A percentile compares a stretch with the other conserved stretches of the same genome.
These are phyloP conservation scores for Aegithalos caudatus DNA, from an alignment of 2,113 vertebrate species.

Conservation along the genomic window DNA sequence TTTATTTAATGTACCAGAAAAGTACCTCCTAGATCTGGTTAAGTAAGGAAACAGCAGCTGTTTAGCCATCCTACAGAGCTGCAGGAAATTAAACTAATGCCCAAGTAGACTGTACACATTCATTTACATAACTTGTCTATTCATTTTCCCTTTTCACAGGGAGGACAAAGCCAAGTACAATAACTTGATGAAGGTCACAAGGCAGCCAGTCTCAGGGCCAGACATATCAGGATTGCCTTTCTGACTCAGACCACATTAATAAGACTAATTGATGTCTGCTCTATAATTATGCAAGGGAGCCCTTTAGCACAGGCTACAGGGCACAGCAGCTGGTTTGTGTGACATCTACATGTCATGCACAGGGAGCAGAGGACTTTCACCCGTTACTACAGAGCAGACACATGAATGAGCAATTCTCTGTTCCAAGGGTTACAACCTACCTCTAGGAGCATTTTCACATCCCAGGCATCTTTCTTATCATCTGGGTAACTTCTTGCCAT, in stretches of 20 bases:
- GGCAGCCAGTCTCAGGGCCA: not conserved
- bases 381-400: not conserved
- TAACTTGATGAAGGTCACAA: not conserved
- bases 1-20: not conserved
- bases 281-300: not conserved
- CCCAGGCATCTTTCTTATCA: conserved; percentile 86
- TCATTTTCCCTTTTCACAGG: not conserved
- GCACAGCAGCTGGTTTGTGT: not conserved
- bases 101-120: not conserved
- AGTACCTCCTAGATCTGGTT: not conserved
- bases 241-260: not conserved
- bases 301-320: not conserved
- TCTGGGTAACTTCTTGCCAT: conserved; percentile 85
- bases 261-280: not conserved
- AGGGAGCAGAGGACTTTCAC: not conserved
- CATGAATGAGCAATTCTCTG: not conserved
- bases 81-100: not conserved
- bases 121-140: not conserved
- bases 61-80: not conserved
- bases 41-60: not conserved
- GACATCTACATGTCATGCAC: accelerated
- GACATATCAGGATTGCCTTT: not conserved
- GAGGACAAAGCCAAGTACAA: not conserved
- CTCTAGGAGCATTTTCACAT: conserved; percentile 93
- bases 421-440: conserved; percentile 63